These are phyloP conservation scores for Chelonoidis abingdonii DNA, from an alignment of 2,113 vertebrate species.

Conservation along the genomic window DNA sequence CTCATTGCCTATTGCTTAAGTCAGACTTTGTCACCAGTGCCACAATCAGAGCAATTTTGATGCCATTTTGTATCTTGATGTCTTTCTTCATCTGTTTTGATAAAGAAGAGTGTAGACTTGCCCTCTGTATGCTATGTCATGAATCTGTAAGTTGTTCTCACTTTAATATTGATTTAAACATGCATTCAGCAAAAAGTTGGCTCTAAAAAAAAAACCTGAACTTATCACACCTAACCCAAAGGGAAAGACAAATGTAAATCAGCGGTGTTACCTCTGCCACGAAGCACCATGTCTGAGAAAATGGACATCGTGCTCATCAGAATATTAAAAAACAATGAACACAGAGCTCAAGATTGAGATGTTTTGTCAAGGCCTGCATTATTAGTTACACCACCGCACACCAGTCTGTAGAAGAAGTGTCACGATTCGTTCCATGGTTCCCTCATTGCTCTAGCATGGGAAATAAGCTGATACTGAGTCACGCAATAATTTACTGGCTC, in stretches of 20 bases:
- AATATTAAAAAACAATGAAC: not conserved
- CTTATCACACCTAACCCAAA: not conserved
- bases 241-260: not conserved
- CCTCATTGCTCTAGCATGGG: not conserved
- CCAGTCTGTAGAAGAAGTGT: not conserved
- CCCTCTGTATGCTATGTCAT: not conserved
- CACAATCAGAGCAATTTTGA: not conserved
- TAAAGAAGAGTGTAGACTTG: not conserved
- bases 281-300: rapidly evolving
- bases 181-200: not conserved
- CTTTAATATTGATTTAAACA: not conserved
- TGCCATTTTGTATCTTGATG: not conserved
- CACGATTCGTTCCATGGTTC: rapidly evolving
- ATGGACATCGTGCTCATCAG: not conserved
- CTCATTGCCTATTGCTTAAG: not conserved
- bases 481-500: not conserved
- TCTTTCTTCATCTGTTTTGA: not conserved
- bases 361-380: not conserved
- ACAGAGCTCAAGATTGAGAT: not conserved
- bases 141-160: not conserved
- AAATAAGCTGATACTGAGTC: not conserved
- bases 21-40: slow-evolving; percentile 7
- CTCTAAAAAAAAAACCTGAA: not conserved
- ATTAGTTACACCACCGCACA: not conserved
- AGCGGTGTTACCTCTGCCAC: not conserved